These are phyloP conservation scores for Cryptophagus acutangulus DNA, from an alignment of 2,888 invertebrate genomes.

Conservation along the genomic window DNA sequence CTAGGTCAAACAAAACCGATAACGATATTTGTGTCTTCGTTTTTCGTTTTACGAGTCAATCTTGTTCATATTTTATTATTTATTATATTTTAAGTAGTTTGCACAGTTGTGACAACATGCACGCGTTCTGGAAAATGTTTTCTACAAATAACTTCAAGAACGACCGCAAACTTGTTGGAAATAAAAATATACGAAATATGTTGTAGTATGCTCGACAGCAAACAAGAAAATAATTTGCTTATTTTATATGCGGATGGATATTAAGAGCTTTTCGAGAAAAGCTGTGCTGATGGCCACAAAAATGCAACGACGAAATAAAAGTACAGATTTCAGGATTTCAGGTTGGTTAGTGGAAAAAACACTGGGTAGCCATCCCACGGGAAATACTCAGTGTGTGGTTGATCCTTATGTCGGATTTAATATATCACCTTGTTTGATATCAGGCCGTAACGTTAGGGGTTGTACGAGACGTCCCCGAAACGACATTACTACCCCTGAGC, in stretches of 20 bases:
- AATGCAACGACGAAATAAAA: constrained; percentile 12
- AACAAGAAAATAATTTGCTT: no score
- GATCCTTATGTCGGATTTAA: constrained; percentile 31
- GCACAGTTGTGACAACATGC: background rate
- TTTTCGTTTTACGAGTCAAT: background rate
- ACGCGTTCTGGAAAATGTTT: no score
- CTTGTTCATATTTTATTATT: no score
- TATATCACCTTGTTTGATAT: constrained; percentile 30
- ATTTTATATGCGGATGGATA: no score
- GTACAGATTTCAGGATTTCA: constrained; percentile 15
- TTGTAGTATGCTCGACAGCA: no score
- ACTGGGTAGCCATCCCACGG: constrained; percentile 24
- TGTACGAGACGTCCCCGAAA: constrained; percentile 3
- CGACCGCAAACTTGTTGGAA: no score
- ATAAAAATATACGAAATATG: no score
- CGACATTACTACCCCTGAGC: constrained; percentile 3
- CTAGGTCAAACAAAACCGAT: no score
- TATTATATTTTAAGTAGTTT: background rate
- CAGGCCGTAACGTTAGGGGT: constrained; percentile 4
- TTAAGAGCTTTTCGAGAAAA: no score
- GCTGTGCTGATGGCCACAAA: no score
- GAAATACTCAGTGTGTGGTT: constrained; percentile 30
- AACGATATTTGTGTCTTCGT: no score
- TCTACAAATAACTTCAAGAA: no score
- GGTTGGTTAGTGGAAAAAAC: constrained; percentile 21